phyloP scores from a whole-genome alignment of 2,113 vertebrate species.

The Leucopsar rothschildi region DNA sequence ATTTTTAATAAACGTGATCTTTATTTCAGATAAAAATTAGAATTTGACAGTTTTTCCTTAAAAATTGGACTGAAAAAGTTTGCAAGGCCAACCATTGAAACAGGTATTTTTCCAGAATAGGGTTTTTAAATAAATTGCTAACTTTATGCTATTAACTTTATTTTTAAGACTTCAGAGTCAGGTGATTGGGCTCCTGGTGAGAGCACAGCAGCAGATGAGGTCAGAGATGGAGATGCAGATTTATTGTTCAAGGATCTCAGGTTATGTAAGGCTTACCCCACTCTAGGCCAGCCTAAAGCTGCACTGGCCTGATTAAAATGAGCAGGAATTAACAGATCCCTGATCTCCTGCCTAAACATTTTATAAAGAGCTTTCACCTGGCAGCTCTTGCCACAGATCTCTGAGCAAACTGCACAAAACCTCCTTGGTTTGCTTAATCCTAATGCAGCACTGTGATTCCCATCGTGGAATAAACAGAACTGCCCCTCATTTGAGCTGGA shows the following conservation, averaged over 20 bases:
- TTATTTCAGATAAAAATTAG: background rate
- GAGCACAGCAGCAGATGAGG: background rate
- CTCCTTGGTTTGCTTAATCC: background rate
- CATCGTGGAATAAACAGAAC: background rate
- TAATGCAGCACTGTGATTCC: background rate
- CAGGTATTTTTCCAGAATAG: background rate
- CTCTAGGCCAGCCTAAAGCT: background rate
- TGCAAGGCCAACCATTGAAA: background rate
- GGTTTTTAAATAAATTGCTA: background rate
- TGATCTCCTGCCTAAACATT: background rate
- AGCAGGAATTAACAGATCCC: background rate
- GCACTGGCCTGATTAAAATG: background rate
- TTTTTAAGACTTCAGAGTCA: background rate
- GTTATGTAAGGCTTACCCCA: background rate
- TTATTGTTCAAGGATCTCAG: background rate
- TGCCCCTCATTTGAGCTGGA: background rate
- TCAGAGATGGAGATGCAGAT: background rate
- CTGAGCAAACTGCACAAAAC: background rate
- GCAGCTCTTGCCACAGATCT: background rate
- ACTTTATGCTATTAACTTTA: background rate
- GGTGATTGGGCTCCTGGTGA: background rate
- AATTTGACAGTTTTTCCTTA: background rate
- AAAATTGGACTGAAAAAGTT: background rate
- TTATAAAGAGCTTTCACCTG: background rate
- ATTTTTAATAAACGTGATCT: fast-evolving